These are phyloP conservation scores for Drosophila lowei DNA, from an alignment of 1,140 invertebrate genomes.

Conservation along the genomic window DNA sequence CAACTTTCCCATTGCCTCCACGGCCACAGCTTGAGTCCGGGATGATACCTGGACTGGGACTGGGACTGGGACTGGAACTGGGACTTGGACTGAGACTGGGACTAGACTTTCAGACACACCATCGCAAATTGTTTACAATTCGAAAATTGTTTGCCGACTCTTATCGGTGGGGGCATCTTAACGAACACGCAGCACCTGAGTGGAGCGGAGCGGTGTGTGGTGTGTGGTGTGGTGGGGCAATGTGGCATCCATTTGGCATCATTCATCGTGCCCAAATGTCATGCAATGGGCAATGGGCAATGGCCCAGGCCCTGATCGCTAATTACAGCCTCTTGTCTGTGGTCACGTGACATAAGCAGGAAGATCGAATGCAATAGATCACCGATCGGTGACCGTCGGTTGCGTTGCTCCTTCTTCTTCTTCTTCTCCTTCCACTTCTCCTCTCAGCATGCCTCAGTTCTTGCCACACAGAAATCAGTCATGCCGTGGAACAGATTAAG, in stretches of 20 bases:
- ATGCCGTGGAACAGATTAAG: too few relatives aligned
- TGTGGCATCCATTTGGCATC: slow-evolving; percentile 50
- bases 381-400: slow-evolving; percentile 11
- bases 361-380: slow-evolving; percentile 63
- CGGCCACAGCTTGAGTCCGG: neutral
- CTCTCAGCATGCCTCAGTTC: neutral
- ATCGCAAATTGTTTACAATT: slow-evolving; percentile 78
- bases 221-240: too few relatives aligned
- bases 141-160: slow-evolving; percentile 69
- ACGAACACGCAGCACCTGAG: slow-evolving; percentile 61
- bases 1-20: slow-evolving; percentile 53
- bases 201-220: slow-evolving; percentile 11
- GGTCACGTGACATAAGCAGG: slow-evolving; percentile 54
- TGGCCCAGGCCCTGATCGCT: slow-evolving; percentile 41
- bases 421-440: neutral
- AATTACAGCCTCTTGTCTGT: slow-evolving; percentile 66
- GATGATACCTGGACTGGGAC: neutral
- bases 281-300: slow-evolving; percentile 54
- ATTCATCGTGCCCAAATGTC: slow-evolving; percentile 74
- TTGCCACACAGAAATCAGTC: too few relatives aligned
- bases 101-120: slow-evolving; percentile 22
- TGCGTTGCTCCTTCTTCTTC: too few relatives aligned
- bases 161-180: slow-evolving; percentile 67
- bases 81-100: neutral
- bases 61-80: neutral